A percentile compares a stretch with the other conserved stretches of the same genome.
These are phyloP conservation scores for Apostichopus japonicus DNA, from an alignment of 35 echinoderm and acorn worm species.

Conservation along the genomic window DNA sequence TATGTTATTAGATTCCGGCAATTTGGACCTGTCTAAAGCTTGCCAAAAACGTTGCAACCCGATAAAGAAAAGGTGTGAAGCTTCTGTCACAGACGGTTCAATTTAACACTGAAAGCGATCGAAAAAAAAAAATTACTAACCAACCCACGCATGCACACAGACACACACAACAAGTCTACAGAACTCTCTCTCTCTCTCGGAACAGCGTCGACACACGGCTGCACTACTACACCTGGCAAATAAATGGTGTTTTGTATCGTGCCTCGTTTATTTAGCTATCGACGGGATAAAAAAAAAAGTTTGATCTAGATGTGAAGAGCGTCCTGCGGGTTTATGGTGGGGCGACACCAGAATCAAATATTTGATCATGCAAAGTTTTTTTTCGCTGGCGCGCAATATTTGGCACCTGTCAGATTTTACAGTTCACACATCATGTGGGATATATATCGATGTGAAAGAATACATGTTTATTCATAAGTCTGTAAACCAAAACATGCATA, in stretches of 20 bases:
- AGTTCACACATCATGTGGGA: slow-evolving; percentile 3
- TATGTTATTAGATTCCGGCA: not conserved
- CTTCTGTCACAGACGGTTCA: slow-evolving; percentile 33
- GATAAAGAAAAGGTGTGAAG: slow-evolving; percentile 34
- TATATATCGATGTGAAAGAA: not conserved
- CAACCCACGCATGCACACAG: slow-evolving; percentile 6
- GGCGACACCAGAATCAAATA: not conserved
- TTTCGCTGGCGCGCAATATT: not conserved
- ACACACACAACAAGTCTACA: not conserved
- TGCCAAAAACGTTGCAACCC: slow-evolving; percentile 7
- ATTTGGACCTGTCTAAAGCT: slow-evolving; percentile 21
- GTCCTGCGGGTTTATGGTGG: not conserved
- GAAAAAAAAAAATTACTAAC: not conserved
- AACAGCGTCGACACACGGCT: not conserved
- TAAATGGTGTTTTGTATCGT: not conserved
- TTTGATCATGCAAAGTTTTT: not conserved
- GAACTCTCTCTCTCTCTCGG: not conserved
- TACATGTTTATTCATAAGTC: slow-evolving; percentile 1
- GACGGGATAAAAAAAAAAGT: not conserved
- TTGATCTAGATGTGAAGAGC: slow-evolving; percentile 8
- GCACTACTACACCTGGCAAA: not conserved
- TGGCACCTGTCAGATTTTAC: slow-evolving; percentile 21
- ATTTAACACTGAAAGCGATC: slow-evolving; percentile 26
- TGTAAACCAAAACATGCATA: not conserved
- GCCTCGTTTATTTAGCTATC: not conserved